Base-by-base conservation (phyloP, 2,888 invertebrate species). In the Latrodectus elegans region DNA sequence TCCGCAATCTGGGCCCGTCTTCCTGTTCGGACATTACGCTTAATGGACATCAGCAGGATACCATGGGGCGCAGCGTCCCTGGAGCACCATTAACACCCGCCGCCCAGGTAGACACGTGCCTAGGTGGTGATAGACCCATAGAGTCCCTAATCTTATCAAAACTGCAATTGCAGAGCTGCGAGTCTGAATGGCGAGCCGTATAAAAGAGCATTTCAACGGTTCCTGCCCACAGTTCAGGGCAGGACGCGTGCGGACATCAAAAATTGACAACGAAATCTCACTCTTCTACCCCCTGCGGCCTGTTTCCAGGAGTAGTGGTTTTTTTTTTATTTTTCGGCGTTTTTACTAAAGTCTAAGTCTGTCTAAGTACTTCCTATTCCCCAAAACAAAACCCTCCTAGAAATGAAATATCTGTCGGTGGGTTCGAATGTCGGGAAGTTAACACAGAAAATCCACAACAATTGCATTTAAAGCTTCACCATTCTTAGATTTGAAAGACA, bases 81-180 rank as follows among this genome's bases (percentile, higher is more conserved):
- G 60, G 82, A 70, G 82, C 60, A 67, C 82, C 82, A 82, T 82
- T 82, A 82, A 75, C 82, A 82, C 70, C 70, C 74, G 52, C 55
- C n/a, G 68, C 60, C 14, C 84, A 84, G 84, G 84, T 78, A 77
- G 67, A 73, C 86, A 87, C 86, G 86, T 81, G 81, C 86, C 81
- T 75, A 77, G 86, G 86, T 87, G 86, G 67, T 87, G 86, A 87
- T 86, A 80, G 86, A 73, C 52, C 75, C 26, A 64, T 64, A 67
- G 52, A 38, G 75, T 71, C 75, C 71, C 86, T 81, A 87, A 87
- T 87, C 86, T 87, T 87, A 87, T 87, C 86, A 87, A 87, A 87
- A 73, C 81, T 72, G 81, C 86, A 76, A 86, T 86, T 86, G 80
- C 51, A 74, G 55, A 26, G 38, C 64, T 15, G 14, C 26, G 67